phyloP scores from a whole-genome alignment of 2,888 invertebrate genomes.

The Microctonus hyperodae region DNA sequence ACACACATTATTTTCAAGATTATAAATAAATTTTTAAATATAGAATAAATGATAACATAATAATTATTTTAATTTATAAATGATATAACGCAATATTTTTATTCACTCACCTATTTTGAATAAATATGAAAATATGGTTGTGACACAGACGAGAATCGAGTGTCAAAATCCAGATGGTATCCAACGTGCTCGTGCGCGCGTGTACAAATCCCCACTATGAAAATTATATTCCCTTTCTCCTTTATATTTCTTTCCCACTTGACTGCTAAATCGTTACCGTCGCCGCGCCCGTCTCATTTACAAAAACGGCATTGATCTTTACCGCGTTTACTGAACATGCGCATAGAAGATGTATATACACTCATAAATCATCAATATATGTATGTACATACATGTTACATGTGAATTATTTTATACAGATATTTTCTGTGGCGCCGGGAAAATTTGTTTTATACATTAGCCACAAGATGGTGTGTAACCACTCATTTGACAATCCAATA shows the following conservation, averaged over 20 bases:
- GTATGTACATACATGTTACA: too few relatives aligned
- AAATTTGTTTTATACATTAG: background rate
- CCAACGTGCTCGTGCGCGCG: background rate
- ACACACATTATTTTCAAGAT: background rate
- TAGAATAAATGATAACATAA: too few relatives aligned
- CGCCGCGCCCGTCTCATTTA: background rate
- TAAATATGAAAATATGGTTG: too few relatives aligned
- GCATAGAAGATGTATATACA: background rate
- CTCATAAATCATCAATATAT: too few relatives aligned
- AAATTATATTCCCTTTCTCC: background rate
- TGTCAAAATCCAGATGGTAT: conserved; percentile 4
- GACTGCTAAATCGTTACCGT: background rate
- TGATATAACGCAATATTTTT: background rate
- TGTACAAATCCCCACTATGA: background rate
- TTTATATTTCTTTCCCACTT: background rate
- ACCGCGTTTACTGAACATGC: background rate
- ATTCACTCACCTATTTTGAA: too few relatives aligned
- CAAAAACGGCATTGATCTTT: background rate
- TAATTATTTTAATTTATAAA: too few relatives aligned
- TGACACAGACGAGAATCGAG: background rate
- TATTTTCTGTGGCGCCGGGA: background rate
- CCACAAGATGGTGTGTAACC: background rate
- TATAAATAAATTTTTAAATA: background rate
- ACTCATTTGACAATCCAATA: background rate
- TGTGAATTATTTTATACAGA: background rate